Evolutionary conservation across 2,797 vertebrate genomes (phyloP).

Genomic region (Vireo griseus): DNA sequence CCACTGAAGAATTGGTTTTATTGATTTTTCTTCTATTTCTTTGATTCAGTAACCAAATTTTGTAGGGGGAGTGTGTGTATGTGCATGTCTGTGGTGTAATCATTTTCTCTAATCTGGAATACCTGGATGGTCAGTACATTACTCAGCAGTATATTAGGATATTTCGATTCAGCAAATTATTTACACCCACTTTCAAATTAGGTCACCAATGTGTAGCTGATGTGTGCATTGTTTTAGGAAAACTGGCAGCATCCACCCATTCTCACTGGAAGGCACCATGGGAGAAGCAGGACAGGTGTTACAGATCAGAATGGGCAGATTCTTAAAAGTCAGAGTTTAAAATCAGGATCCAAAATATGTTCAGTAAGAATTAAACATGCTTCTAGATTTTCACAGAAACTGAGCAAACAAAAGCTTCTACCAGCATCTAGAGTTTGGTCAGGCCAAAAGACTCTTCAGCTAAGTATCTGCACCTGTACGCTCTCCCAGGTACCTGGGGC

Average conservation of each 20-base stretch:
- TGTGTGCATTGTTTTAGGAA: background rate
- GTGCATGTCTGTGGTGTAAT: background rate
- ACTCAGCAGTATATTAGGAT: background rate
- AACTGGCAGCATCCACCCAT: background rate
- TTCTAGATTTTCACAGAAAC: background rate
- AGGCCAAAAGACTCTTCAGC: background rate
- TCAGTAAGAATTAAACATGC: background rate
- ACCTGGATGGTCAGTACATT: background rate
- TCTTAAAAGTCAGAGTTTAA: background rate
- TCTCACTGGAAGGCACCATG: background rate
- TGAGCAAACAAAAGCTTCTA: background rate
- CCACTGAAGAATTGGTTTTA: background rate
- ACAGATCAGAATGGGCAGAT: background rate
- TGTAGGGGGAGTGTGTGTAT: background rate
- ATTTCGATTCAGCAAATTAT: background rate
- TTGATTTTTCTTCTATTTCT: background rate
- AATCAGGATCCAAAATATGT: background rate
- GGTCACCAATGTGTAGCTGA: background rate
- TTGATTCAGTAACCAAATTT: background rate
- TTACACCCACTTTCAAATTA: background rate
- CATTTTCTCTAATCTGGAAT: background rate
- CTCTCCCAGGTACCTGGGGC: background rate
- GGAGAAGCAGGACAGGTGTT: background rate
- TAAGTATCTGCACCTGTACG: background rate
- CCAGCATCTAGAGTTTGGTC: background rate